Evolutionary conservation across 2,113 vertebrate species (phyloP).

Genomic region (Cyanistes caeruleus): DNA sequence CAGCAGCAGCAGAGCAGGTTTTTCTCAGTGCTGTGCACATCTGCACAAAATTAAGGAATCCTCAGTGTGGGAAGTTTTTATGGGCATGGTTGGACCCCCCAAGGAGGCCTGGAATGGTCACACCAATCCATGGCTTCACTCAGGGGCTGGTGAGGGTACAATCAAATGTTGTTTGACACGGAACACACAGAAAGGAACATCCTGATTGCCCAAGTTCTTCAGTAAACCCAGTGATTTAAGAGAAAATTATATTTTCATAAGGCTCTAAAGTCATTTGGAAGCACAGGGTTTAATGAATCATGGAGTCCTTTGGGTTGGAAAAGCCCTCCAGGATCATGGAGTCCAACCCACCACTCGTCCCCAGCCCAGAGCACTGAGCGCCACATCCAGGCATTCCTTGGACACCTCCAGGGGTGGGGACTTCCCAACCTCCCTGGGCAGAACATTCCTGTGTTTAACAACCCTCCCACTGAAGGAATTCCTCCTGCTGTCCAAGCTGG

Average conservation of each 20-base stretch:
- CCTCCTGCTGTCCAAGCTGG: neutral
- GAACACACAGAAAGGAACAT: constrained; percentile 11
- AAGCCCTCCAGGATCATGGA: rapidly evolving
- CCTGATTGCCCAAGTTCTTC: neutral
- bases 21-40: neutral
- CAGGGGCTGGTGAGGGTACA: neutral
- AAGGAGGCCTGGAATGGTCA: neutral
- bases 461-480: neutral
- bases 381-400: rapidly evolving
- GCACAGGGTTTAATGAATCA: neutral
- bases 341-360: rapidly evolving
- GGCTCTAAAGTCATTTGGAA: neutral
- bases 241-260: neutral
- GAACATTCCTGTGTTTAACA: neutral
- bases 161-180: neutral
- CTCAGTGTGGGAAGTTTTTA: neutral
- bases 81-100: rapidly evolving
- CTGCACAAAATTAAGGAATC: neutral
- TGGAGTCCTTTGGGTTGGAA: rapidly evolving
- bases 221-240: neutral
- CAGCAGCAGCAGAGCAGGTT: neutral
- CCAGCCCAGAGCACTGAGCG: neutral
- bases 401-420: neutral
- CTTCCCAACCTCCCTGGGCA: neutral
- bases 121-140: neutral